Conservation (phyloP, 1,140 invertebrate species). For the Sminthurides bifidus region DNA sequence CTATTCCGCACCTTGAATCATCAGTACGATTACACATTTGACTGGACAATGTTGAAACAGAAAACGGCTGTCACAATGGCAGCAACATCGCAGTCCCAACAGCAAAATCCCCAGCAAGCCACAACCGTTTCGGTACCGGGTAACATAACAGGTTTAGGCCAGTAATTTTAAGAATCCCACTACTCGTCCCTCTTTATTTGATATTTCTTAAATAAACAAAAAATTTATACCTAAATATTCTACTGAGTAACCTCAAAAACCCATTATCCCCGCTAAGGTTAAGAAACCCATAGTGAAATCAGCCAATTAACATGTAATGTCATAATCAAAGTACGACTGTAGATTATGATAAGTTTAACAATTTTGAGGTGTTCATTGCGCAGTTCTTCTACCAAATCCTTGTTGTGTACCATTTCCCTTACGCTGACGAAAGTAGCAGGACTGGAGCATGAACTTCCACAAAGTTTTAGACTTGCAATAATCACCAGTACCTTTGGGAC, state of each 20-base stretch:
- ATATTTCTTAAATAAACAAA: slow-evolving; percentile 1
- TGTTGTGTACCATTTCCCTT: too few species aligned
- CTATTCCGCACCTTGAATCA: slow-evolving; percentile 97
- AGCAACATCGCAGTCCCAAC: slow-evolving; percentile 30
- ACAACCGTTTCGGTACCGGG: slow-evolving; percentile 26
- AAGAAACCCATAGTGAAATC: too few species aligned
- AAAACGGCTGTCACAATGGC: slow-evolving; percentile 45
- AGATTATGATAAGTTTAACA: too few species aligned
- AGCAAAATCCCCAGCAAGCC: slow-evolving; percentile 19
- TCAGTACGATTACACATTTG: slow-evolving; percentile 98
- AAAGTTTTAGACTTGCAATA: too few species aligned
- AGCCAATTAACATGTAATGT: too few species aligned
- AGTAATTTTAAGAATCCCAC: not conserved
- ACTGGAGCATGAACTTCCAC: too few species aligned
- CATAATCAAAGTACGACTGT: too few species aligned
- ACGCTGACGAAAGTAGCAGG: too few species aligned
- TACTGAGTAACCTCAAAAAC: slow-evolving; percentile 2
- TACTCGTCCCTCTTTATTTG: not conserved
- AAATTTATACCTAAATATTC: slow-evolving; percentile 12
- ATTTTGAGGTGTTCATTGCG: too few species aligned
- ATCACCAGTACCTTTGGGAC: too few species aligned
- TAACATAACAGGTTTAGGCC: slow-evolving; percentile 12
- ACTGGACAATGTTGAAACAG: slow-evolving; percentile 99
- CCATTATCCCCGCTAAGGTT: too few species aligned
- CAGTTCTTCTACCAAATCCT: too few species aligned